Evolutionary conservation across 2,888 invertebrate species (phyloP).

Genomic region (Athalia circularis): DNA sequence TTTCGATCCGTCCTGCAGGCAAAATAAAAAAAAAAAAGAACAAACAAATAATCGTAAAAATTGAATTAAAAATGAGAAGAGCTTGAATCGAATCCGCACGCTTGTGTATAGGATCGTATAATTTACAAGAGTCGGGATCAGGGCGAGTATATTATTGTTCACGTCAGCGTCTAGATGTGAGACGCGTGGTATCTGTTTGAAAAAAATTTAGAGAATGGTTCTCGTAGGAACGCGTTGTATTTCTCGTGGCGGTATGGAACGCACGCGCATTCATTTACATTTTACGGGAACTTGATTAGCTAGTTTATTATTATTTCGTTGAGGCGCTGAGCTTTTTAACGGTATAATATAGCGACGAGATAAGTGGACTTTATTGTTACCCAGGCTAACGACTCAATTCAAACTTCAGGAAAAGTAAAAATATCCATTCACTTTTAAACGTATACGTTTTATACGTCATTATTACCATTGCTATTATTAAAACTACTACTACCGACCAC

Average conservation of each 20-base stretch:
- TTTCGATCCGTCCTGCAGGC: too few species aligned
- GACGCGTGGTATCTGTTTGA: too few species aligned
- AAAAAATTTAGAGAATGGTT: too few species aligned
- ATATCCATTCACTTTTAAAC: slow-evolving; percentile 18
- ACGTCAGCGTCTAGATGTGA: too few species aligned
- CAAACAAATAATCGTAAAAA: too few species aligned
- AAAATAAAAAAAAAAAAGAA: too few species aligned
- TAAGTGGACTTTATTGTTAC: slow-evolving; percentile 36
- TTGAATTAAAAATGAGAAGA: not conserved
- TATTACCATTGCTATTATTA: too few species aligned
- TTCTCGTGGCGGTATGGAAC: not conserved
- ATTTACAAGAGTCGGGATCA: too few species aligned
- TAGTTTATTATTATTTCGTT: slow-evolving; percentile 53
- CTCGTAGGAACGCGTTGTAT: too few species aligned
- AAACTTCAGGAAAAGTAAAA: slow-evolving; percentile 9
- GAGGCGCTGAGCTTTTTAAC: slow-evolving; percentile 32
- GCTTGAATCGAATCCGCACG: not conserved
- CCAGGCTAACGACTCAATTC: slow-evolving; percentile 41
- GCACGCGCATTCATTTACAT: slow-evolving; percentile 62
- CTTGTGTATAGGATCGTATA: too few species aligned
- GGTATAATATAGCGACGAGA: slow-evolving; percentile 14
- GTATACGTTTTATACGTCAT: not conserved
- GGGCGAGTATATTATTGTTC: too few species aligned
- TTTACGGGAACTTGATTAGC: slow-evolving; percentile 65
- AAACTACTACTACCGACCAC: too few species aligned